Conservation (phyloP, 2,888 invertebrate genomes). For the Drosophila conformis region DNA sequence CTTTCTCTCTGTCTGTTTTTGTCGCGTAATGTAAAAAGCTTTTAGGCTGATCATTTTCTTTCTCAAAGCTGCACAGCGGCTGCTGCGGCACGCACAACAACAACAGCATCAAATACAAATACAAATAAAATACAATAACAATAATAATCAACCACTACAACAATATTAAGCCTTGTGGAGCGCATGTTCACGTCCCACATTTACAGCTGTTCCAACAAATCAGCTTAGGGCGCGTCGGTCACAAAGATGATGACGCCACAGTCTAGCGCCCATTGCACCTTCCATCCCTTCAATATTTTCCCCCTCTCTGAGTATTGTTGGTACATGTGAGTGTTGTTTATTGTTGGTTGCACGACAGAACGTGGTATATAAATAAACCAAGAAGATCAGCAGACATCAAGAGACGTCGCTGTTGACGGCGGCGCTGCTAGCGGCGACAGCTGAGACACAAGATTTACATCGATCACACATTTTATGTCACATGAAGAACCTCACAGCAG, state of each 20-base stretch:
- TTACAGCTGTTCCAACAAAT: slow-evolving; percentile 70
- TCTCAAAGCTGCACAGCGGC: slow-evolving; percentile 43
- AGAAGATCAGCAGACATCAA: slow-evolving; percentile 71
- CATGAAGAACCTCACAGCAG: slow-evolving; percentile 56
- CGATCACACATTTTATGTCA: slow-evolving; percentile 82
- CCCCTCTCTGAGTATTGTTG: not conserved
- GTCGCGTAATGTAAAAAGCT: slow-evolving; percentile 23
- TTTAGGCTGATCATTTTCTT: slow-evolving; percentile 2
- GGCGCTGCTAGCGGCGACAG: slow-evolving; percentile 53
- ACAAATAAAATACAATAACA: slow-evolving; percentile 10
- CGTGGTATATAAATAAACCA: slow-evolving; percentile 70
- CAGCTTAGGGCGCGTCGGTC: slow-evolving; percentile 57
- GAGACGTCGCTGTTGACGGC: slow-evolving; percentile 20
- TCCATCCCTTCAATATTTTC: not conserved
- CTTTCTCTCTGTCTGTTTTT: not conserved
- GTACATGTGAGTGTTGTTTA: slow-evolving; percentile 16
- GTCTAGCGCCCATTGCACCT: slow-evolving; percentile 33
- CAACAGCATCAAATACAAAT: not conserved
- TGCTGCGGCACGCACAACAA: slow-evolving; percentile 61
- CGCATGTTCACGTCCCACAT: slow-evolving; percentile 57
- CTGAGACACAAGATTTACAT: slow-evolving; percentile 76
- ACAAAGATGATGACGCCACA: slow-evolving; percentile 38
- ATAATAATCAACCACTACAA: slow-evolving; percentile 44
- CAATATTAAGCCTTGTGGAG: slow-evolving; percentile 31
- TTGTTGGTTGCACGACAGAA: slow-evolving; percentile 34